Percentiles rank a stretch among this genome's conserved stretches.
Evolutionary conservation across 2,113 vertebrate species (phyloP).

Genomic region (Procavia capensis): DNA sequence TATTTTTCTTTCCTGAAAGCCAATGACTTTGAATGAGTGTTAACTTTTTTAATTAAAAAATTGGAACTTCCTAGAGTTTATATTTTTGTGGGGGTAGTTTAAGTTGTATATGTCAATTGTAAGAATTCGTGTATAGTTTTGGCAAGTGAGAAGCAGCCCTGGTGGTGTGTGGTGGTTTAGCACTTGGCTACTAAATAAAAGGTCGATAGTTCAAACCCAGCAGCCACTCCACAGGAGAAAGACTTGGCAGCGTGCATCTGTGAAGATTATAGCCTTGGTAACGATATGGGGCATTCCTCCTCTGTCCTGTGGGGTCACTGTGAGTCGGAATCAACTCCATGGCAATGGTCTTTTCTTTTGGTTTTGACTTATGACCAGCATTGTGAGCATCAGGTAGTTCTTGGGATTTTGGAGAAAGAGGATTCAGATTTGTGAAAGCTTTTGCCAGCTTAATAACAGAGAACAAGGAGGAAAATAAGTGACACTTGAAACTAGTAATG

Average conservation of each 20-base stretch:
- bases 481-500: neutral
- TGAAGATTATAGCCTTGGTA: too few species aligned
- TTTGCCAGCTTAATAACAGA: neutral
- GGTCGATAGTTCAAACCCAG: too few species aligned
- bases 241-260: too few species aligned
- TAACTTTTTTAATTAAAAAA: constrained; percentile 6
- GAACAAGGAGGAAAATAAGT: neutral
- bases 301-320: too few species aligned
- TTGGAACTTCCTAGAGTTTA: neutral
- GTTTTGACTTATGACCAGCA: neutral
- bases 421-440: neutral
- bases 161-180: neutral
- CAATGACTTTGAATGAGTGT: neutral
- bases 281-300: too few species aligned
- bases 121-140: constrained; percentile 22
- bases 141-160: neutral
- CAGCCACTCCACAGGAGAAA: too few species aligned
- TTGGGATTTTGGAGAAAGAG: neutral
- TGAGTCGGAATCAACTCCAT: too few species aligned
- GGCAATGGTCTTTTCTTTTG: neutral
- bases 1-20: constrained; percentile 40
- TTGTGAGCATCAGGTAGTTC: neutral
- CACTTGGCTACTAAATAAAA: too few species aligned
- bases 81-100: constrained; percentile 25
- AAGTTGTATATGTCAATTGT: neutral